Conservation (phyloP, 2,797 vertebrate species). For the Hippopotamyrus pictus region DNA sequence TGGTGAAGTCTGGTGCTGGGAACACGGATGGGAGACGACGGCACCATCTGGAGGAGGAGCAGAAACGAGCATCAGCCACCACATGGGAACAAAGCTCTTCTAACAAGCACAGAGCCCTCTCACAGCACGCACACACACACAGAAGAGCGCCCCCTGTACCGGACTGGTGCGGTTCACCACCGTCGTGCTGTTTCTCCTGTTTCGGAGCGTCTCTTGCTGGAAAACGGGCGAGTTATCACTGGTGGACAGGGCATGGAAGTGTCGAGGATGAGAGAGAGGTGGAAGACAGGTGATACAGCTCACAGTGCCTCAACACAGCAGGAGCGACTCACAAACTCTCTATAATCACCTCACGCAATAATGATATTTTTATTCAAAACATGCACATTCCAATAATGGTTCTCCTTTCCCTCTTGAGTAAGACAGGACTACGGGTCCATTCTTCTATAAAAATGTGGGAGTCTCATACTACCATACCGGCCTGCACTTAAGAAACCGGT, state of each 20-base stretch:
- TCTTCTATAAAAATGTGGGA: constrained; percentile 5
- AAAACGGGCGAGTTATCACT: constrained; percentile 79
- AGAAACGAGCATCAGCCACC: background rate
- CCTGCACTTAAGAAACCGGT: constrained; percentile 29
- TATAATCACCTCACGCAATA: background rate
- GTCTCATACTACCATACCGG: constrained; percentile 35
- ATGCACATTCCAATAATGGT: background rate
- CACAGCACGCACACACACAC: background rate
- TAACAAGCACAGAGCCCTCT: background rate
- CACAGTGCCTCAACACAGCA: background rate
- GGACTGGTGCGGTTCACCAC: constrained; percentile 68
- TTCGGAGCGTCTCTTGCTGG: constrained; percentile 67
- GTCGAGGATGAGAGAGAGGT: background rate
- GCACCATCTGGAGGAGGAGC: constrained; percentile 46
- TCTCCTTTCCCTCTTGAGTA: background rate
- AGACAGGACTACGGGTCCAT: background rate
- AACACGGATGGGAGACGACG: constrained; percentile 69
- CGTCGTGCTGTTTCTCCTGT: constrained; percentile 77
- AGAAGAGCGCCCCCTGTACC: constrained; percentile 53
- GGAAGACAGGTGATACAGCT: background rate
- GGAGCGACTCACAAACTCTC: background rate
- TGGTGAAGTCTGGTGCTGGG: constrained; percentile 79
- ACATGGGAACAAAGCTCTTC: background rate
- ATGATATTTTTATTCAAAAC: background rate
- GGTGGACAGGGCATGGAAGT: constrained; percentile 20